Evolutionary conservation across 2,113 vertebrate genomes (phyloP).

Genomic region (Cettia cetti): DNA sequence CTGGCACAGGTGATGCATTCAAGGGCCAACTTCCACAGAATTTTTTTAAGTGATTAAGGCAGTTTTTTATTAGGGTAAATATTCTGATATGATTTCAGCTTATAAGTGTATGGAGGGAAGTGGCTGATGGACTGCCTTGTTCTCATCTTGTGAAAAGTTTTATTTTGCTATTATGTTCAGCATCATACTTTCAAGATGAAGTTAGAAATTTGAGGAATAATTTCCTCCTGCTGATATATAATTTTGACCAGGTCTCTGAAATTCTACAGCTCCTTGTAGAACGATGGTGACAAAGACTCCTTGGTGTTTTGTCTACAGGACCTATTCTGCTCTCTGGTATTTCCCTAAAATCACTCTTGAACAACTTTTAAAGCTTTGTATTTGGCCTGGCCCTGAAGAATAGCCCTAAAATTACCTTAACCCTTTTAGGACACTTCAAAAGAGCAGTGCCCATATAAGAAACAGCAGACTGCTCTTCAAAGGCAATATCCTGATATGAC

Average conservation of each 20-base stretch:
- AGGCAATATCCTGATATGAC: constrained; percentile 26
- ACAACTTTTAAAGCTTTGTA: background rate
- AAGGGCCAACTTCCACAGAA: constrained; percentile 38
- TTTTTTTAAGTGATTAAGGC: constrained; percentile 4
- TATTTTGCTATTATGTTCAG: background rate
- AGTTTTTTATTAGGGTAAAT: background rate
- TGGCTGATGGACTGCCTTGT: background rate
- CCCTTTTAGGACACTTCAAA: background rate
- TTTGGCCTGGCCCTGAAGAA: background rate
- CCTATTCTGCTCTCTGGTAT: background rate
- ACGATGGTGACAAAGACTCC: background rate
- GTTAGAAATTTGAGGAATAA: background rate
- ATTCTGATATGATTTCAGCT: constrained; percentile 24
- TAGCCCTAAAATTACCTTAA: background rate
- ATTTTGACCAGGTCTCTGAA: background rate
- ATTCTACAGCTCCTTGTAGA: background rate
- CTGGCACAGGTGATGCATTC: constrained; percentile 40
- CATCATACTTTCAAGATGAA: background rate
- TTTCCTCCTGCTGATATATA: background rate
- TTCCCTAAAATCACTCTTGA: background rate
- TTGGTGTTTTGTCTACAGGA: background rate
- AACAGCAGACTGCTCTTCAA: constrained; percentile 13
- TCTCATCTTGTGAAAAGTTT: background rate
- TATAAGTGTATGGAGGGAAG: background rate
- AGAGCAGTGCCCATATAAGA: background rate